phyloP scores from a whole-genome alignment of 2,888 invertebrate genomes.

The Drosophila seclusa region DNA sequence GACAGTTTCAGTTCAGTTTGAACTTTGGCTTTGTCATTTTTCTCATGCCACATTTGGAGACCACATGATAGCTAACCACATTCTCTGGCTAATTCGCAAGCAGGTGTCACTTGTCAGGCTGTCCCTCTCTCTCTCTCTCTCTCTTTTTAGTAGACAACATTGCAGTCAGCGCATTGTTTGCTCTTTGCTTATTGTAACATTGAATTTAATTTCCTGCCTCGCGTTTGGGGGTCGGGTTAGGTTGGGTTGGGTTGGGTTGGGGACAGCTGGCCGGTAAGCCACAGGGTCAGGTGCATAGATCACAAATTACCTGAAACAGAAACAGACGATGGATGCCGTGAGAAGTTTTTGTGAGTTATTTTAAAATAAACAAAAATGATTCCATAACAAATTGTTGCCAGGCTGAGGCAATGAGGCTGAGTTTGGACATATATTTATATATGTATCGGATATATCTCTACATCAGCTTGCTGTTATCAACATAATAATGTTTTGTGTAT shows the following conservation, averaged over 20 bases:
- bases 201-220: constrained; percentile 68
- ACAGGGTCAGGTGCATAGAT: constrained; percentile 14
- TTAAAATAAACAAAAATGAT: background rate
- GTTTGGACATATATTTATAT: background rate
- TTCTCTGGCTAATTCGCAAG: constrained; percentile 24
- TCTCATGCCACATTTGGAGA: constrained; percentile 17
- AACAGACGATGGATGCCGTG: background rate
- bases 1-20: constrained; percentile 23
- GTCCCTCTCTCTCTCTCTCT: background rate
- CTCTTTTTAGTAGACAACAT: constrained; percentile 6
- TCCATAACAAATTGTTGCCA: background rate
- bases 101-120: constrained; percentile 26
- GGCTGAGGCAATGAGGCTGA: background rate
- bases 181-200: constrained; percentile 46
- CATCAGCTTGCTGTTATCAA: background rate
- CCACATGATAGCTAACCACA: constrained; percentile 16
- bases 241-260: background rate
- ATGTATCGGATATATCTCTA: background rate
- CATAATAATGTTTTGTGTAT: background rate
- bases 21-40: constrained; percentile 43
- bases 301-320: constrained; percentile 12
- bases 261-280: constrained; percentile 4
- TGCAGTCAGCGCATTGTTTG: constrained; percentile 10
- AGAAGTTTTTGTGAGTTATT: background rate
- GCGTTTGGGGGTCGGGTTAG: background rate